Evolutionary conservation across 30 jellyfish, hydroid and myxozoan genomes (phyloP).

Genomic region (Turritopsis dohrnii): DNA sequence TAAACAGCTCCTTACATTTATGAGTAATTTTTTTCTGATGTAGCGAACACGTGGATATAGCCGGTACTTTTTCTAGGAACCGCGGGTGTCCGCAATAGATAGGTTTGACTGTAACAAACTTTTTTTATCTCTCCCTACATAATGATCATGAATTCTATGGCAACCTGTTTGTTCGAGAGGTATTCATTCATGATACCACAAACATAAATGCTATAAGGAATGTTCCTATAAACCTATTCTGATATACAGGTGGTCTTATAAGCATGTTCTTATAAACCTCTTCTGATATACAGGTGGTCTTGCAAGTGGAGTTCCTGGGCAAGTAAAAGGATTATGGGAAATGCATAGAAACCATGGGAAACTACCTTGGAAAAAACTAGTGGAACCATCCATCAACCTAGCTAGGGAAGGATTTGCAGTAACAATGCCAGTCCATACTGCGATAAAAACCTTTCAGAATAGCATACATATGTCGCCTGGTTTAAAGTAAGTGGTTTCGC

Average conservation of each 20-base stretch:
- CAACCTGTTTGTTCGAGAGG: no score
- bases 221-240: background rate
- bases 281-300: constrained; percentile 46
- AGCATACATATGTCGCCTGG: background rate
- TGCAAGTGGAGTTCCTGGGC: constrained; percentile 93
- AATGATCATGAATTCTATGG: no score
- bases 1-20: no score
- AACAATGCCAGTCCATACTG: background rate
- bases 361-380: constrained; percentile 62
- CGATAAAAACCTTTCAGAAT: background rate
- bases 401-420: constrained; percentile 46
- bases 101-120: no score
- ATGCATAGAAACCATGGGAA: constrained; percentile 55
- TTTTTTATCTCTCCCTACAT: no score
- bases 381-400: constrained; percentile 65
- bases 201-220: background rate
- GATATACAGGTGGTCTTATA: background rate
- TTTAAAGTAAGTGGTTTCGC: background rate
- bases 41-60: no score
- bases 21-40: no score
- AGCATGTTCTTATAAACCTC: background rate
- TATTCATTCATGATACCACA: no score
- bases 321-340: constrained; percentile 68
- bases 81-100: no score
- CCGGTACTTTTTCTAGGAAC: no score